Evolutionary conservation across 2,113 vertebrate genomes (phyloP).

Genomic region (Scopus umbretta): DNA sequence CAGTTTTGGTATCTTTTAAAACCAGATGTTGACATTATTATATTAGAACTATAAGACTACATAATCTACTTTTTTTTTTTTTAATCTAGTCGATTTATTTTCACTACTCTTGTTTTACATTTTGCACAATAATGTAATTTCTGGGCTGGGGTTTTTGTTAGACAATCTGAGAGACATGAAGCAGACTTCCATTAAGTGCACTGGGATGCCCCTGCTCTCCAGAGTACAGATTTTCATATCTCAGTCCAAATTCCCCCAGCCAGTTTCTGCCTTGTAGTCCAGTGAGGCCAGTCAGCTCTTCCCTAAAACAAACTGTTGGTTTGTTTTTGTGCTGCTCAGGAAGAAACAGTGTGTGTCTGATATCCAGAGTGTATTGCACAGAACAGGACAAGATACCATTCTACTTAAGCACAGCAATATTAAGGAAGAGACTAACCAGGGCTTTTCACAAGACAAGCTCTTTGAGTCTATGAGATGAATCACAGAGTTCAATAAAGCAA

Average conservation of each 20-base stretch:
- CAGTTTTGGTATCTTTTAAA: neutral
- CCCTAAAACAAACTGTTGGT: neutral
- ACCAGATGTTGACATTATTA: neutral
- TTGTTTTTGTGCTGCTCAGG: neutral
- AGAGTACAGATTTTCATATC: neutral
- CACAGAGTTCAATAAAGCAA: neutral
- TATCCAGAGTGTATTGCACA: neutral
- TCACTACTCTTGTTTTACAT: neutral
- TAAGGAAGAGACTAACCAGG: neutral
- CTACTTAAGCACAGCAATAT: neutral
- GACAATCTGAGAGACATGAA: neutral
- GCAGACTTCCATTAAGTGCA: neutral
- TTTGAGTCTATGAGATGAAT: neutral
- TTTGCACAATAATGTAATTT: neutral
- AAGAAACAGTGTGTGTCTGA: neutral
- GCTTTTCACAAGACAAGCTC: neutral
- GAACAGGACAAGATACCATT: neutral
- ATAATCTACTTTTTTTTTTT: neutral
- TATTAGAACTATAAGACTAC: neutral
- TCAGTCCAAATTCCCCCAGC: neutral
- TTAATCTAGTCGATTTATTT: neutral
- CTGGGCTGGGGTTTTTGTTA: neutral
- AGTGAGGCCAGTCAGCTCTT: neutral
- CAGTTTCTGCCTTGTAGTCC: neutral
- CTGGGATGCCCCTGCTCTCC: neutral